Evolutionary conservation across 2,113 vertebrate genomes (phyloP).

Genomic region (Cryptotis parvus): DNA sequence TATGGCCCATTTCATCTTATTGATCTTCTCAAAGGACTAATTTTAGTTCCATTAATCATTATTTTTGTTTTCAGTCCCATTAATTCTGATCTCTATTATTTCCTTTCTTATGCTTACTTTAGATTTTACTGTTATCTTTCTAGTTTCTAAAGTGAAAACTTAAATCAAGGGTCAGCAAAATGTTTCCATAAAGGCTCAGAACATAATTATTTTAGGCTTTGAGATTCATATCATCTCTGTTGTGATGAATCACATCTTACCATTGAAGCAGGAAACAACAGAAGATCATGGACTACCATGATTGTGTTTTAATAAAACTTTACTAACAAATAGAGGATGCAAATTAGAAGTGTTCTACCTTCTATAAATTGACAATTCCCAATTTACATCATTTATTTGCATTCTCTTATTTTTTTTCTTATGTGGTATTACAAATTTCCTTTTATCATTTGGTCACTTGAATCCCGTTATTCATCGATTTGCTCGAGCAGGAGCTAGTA

Average conservation of each 20-base stretch:
- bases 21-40: neutral
- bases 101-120: conserved; percentile 1
- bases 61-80: conserved; percentile 22
- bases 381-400: neutral
- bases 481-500: too few species aligned
- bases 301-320: conserved; percentile 10
- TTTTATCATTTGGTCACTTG: too few species aligned
- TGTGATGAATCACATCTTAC: neutral
- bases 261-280: conserved; percentile 22
- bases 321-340: neutral
- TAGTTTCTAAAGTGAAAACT: conserved; percentile 9
- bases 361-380: neutral
- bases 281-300: neutral
- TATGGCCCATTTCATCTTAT: conserved; percentile 1
- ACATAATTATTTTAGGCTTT: conserved; percentile 42
- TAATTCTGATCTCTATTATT: neutral
- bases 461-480: too few species aligned
- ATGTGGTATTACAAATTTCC: conserved; percentile 41
- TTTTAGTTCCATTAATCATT: conserved; percentile 22
- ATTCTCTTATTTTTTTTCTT: neutral
- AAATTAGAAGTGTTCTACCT: neutral
- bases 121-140: conserved; percentile 2
- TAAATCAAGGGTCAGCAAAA: neutral
- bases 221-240: neutral
- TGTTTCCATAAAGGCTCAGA: neutral